Conservation (phyloP, 2,113 vertebrate species). For the Colistium nudipinnis region DNA sequence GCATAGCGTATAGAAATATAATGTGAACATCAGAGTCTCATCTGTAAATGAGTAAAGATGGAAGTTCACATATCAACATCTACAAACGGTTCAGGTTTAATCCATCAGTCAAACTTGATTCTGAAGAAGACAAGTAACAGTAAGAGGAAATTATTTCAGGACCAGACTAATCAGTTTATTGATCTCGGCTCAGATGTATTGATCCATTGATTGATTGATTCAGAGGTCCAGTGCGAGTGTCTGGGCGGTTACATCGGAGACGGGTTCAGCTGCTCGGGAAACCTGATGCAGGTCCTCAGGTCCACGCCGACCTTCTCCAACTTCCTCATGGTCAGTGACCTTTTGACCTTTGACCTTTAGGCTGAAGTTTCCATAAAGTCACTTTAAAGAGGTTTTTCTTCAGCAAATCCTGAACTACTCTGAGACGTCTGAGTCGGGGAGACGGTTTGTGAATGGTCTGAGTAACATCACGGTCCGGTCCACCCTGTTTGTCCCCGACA, state of each 20-base stretch:
- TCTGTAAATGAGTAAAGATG: too few species aligned
- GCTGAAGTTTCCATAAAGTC: too few species aligned
- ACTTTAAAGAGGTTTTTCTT: too few species aligned
- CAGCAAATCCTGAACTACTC: constrained; percentile 90
- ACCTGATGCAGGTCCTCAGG: constrained; percentile 90
- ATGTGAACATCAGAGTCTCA: too few species aligned
- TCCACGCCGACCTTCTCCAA: constrained; percentile 84
- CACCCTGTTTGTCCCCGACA: constrained; percentile 90
- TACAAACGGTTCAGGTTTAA: too few species aligned
- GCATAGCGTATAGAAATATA: too few species aligned
- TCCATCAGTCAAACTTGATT: too few species aligned
- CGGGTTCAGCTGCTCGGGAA: constrained; percentile 88
- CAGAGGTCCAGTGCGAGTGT: constrained; percentile 93
- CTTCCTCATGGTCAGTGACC: constrained; percentile 87
- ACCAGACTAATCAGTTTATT: too few species aligned
- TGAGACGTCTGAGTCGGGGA: constrained; percentile 81
- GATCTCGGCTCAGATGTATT: too few species aligned
- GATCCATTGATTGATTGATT: neutral
- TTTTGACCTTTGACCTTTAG: neutral
- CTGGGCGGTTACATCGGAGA: constrained; percentile 89
- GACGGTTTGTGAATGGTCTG: constrained; percentile 82
- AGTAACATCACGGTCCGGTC: constrained; percentile 78
- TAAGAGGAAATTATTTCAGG: too few species aligned
- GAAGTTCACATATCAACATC: too few species aligned
- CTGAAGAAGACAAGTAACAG: too few species aligned